These are phyloP conservation scores for Drosophila jambulina DNA, from an alignment of 1,140 invertebrate genomes.

Conservation along the genomic window DNA sequence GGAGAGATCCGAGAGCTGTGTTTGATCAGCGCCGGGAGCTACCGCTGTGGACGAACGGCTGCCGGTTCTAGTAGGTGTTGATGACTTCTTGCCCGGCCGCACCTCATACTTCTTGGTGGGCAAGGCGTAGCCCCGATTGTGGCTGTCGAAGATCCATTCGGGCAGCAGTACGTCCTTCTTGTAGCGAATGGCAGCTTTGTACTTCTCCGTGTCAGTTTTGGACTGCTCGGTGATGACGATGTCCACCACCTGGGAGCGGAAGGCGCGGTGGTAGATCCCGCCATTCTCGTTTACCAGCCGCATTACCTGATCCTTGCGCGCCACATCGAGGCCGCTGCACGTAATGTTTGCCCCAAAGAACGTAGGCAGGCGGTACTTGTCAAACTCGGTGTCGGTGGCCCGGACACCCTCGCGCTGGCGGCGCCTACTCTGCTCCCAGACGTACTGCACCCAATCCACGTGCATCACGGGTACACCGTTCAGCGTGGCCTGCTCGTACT, in stretches of 20 bases:
- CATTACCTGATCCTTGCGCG: slow-evolving; percentile 89
- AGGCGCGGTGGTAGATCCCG: slow-evolving; percentile 87
- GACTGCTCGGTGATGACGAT: slow-evolving; percentile 85
- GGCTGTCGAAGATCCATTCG: slow-evolving; percentile 92
- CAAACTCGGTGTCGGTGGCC: slow-evolving; percentile 88
- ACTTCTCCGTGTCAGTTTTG: slow-evolving; percentile 91
- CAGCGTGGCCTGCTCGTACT: slow-evolving; percentile 92
- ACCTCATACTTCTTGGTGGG: slow-evolving; percentile 88
- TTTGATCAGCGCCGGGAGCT: slow-evolving; percentile 37
- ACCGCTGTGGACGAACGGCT: background rate
- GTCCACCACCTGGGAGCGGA: slow-evolving; percentile 85
- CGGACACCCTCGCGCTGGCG: slow-evolving; percentile 86
- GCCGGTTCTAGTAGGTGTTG: slow-evolving; percentile 67
- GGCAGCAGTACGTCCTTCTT: slow-evolving; percentile 90
- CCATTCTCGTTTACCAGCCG: slow-evolving; percentile 91
- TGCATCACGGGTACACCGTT: slow-evolving; percentile 91
- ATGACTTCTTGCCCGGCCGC: slow-evolving; percentile 65
- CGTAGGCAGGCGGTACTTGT: slow-evolving; percentile 89
- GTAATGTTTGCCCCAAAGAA: slow-evolving; percentile 93
- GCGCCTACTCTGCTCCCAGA: slow-evolving; percentile 89
- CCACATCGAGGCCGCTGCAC: slow-evolving; percentile 90
- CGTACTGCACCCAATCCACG: slow-evolving; percentile 91
- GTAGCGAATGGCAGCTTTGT: slow-evolving; percentile 91
- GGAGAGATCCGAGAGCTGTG: slow-evolving; percentile 76
- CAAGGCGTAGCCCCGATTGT: slow-evolving; percentile 90